Conservation (phyloP, 2,888 invertebrate genomes). For the Eumacrocentrus americanus region DNA sequence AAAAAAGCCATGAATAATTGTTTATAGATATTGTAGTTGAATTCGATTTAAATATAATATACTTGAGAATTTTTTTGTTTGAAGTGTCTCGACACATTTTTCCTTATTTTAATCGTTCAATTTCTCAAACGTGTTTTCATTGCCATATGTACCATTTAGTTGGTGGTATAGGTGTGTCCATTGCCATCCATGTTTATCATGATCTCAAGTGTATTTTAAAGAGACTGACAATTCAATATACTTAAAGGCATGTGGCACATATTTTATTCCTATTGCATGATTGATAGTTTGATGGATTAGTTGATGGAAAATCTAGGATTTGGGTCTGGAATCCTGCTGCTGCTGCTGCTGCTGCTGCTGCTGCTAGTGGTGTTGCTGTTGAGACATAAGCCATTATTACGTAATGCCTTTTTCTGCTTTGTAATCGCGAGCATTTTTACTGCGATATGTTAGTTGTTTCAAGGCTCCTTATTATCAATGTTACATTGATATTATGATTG, state of each 20-base stretch:
- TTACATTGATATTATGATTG: slow-evolving; percentile 10
- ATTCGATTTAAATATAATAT: not conserved
- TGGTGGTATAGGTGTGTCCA: not conserved
- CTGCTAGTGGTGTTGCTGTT: slow-evolving; percentile 14
- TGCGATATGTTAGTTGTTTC: slow-evolving; percentile 26
- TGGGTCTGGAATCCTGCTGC: slow-evolving; percentile 24
- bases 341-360: slow-evolving; percentile 11
- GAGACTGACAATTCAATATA: not conserved
- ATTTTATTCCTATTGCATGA: not conserved
- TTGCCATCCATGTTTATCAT: not conserved
- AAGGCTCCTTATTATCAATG: slow-evolving; percentile 17
- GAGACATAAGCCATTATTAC: slow-evolving; percentile 28
- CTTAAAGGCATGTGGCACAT: not conserved
- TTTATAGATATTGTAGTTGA: too few species aligned
- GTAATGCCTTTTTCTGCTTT: slow-evolving; percentile 36
- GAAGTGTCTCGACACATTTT: not conserved
- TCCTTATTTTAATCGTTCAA: too few species aligned
- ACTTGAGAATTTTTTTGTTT: slow-evolving; percentile 12
- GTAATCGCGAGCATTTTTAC: slow-evolving; percentile 34
- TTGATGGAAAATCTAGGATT: not conserved
- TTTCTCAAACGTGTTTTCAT: too few species aligned
- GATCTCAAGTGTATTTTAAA: not conserved
- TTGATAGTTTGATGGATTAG: not conserved
- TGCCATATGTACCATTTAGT: not conserved
- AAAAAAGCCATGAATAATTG: too few species aligned